phyloP scores from a whole-genome alignment of 2,888 invertebrate species.

The Lamellibrachia satsuma region DNA sequence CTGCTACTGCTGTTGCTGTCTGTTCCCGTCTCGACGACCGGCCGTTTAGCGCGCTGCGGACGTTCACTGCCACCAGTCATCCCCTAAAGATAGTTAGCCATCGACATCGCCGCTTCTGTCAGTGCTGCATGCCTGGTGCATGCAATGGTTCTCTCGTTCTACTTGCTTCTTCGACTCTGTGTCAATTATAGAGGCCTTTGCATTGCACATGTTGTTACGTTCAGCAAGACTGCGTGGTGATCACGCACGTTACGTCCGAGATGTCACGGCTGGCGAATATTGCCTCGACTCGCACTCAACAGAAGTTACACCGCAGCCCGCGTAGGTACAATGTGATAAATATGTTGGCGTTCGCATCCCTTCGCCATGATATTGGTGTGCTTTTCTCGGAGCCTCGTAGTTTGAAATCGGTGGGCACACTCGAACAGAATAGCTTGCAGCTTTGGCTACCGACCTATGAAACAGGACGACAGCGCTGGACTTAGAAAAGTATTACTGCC shows the following conservation, averaged over 20 bases:
- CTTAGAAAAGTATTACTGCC: not conserved
- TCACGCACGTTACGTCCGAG: not conserved
- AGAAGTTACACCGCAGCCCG: too few species aligned
- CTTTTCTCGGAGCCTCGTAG: not conserved
- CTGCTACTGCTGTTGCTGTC: not conserved
- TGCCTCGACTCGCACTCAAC: too few species aligned
- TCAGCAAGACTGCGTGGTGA: not conserved
- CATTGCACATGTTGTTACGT: not conserved
- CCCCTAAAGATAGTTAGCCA: not conserved
- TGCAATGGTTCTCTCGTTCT: not conserved
- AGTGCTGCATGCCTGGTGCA: not conserved
- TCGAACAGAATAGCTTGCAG: not conserved
- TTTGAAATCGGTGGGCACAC: not conserved
- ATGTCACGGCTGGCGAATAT: too few species aligned
- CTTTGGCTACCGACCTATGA: not conserved
- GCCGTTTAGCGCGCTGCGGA: not conserved
- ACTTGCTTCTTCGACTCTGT: not conserved
- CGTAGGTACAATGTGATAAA: too few species aligned
- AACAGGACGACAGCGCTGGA: not conserved
- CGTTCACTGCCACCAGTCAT: not conserved
- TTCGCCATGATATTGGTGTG: not conserved
- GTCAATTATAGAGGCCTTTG: not conserved
- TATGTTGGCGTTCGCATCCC: too few species aligned
- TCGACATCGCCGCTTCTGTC: not conserved
- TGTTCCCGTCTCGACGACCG: not conserved